Evolutionary conservation across 2,888 invertebrate species (phyloP).

Genomic region (Masnerella sp.): DNA sequence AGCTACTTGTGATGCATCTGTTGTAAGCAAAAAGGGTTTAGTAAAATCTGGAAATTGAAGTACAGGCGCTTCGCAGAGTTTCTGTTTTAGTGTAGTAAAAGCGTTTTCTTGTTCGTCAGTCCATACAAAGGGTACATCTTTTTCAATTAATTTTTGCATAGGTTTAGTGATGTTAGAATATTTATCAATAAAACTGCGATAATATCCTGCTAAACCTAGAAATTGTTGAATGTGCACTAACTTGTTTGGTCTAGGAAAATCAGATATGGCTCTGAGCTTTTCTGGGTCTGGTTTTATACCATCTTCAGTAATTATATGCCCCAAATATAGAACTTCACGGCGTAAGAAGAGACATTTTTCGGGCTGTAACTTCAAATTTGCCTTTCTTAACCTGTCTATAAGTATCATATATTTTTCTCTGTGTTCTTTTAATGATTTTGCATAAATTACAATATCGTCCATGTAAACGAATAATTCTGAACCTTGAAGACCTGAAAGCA

Average conservation of each 20-base stretch:
- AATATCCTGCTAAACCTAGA: constrained; percentile 3
- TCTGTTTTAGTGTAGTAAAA: constrained; percentile 24
- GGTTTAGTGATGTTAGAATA: constrained; percentile 4
- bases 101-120: background rate
- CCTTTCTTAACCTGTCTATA: background rate
- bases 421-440: background rate
- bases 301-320: constrained; percentile 5
- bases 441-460: constrained; percentile 10
- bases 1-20: constrained; percentile 41
- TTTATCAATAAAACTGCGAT: constrained; percentile 2
- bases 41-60: constrained; percentile 50
- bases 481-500: background rate
- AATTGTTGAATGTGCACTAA: constrained; percentile 7
- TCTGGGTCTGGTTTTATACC: constrained; percentile 1
- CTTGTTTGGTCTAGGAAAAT: constrained; percentile 17
- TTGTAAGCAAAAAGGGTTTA: constrained; percentile 38
- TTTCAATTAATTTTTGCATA: background rate
- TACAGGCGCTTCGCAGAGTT: constrained; percentile 41
- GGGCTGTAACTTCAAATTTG: constrained; percentile 11
- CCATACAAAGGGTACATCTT: background rate
- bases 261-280: constrained; percentile 6
- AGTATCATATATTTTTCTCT: constrained; percentile 1
- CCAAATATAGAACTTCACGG: constrained; percentile 12
- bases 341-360: constrained; percentile 11
- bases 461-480: constrained; percentile 9